phyloP scores from a whole-genome alignment of 2,797 vertebrate species.

The Pseudochirops corinnae region DNA sequence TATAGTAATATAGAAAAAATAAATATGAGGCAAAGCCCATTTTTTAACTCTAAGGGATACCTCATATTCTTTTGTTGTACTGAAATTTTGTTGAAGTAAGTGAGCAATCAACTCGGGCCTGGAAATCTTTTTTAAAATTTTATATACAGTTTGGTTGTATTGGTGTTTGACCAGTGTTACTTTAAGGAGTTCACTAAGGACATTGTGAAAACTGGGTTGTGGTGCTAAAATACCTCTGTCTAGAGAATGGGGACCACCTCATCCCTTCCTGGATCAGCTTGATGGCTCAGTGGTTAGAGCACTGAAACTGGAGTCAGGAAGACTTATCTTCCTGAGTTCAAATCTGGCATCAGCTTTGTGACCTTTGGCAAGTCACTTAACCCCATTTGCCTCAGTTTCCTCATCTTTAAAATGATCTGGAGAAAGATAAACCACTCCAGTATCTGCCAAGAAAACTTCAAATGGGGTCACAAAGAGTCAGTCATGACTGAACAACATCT shows the following conservation, averaged over 20 bases:
- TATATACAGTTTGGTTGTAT: not conserved
- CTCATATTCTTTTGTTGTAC: not conserved
- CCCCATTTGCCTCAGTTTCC: not conserved
- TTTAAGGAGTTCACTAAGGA: not conserved
- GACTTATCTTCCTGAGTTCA: not conserved
- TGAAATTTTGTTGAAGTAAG: not conserved
- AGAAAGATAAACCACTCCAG: not conserved
- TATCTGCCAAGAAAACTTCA: not conserved
- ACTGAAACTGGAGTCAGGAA: not conserved
- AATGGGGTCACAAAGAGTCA: not conserved
- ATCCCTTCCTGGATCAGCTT: not conserved
- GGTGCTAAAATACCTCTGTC: not conserved
- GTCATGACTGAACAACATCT: not conserved
- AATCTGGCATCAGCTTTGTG: not conserved
- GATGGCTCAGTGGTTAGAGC: not conserved
- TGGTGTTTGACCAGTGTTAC: not conserved
- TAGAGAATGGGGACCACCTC: not conserved
- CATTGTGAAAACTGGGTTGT: not conserved
- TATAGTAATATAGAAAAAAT: not conserved
- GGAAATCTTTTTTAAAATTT: not conserved
- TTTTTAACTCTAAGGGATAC: not conserved
- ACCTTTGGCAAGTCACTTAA: not conserved
- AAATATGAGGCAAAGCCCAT: constrained; percentile 16
- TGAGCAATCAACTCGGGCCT: not conserved
- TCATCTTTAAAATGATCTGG: not conserved